phyloP scores from a whole-genome alignment of 2,797 vertebrate genomes.

The Salmo trutta region DNA sequence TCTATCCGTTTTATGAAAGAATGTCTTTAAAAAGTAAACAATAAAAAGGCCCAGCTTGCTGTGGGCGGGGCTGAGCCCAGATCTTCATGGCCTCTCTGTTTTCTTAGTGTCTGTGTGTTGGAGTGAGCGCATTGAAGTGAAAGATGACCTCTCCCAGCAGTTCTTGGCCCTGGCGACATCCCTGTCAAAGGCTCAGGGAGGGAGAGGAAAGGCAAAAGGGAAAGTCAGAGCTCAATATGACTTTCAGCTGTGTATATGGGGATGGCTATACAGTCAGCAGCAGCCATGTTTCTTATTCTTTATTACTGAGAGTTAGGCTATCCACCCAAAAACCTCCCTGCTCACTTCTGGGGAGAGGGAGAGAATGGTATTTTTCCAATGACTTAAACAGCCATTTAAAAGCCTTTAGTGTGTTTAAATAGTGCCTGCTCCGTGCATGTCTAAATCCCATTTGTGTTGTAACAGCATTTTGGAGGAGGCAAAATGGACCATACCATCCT shows the following conservation, averaged over 20 bases:
- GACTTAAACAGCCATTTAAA: constrained; percentile 12
- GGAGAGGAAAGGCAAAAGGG: constrained; percentile 43
- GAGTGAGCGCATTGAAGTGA: constrained; percentile 33
- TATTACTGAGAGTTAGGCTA: background rate
- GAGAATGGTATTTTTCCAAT: constrained; percentile 23
- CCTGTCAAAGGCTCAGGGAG: constrained; percentile 33
- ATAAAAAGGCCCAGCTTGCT: constrained; percentile 7
- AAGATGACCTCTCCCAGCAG: constrained; percentile 52
- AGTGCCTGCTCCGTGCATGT: background rate
- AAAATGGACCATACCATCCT: background rate
- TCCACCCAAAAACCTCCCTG: background rate
- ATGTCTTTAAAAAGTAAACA: constrained; percentile 1
- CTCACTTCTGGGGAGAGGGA: background rate
- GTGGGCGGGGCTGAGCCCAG: constrained; percentile 6
- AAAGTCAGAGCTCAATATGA: constrained; percentile 33
- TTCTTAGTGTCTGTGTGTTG: constrained; percentile 30
- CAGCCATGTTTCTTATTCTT: background rate
- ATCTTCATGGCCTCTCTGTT: background rate
- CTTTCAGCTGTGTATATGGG: constrained; percentile 19
- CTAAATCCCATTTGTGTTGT: background rate
- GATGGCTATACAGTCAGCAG: constrained; percentile 37
- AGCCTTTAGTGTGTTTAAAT: constrained; percentile 1
- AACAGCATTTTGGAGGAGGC: background rate
- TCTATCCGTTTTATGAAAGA: background rate
- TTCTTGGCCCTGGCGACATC: constrained; percentile 49